A percentile compares a stretch with the other conserved stretches of the same genome.
These are phyloP conservation scores for Chrysina gloriosa DNA, from an alignment of 2,888 invertebrate species.

Conservation along the genomic window DNA sequence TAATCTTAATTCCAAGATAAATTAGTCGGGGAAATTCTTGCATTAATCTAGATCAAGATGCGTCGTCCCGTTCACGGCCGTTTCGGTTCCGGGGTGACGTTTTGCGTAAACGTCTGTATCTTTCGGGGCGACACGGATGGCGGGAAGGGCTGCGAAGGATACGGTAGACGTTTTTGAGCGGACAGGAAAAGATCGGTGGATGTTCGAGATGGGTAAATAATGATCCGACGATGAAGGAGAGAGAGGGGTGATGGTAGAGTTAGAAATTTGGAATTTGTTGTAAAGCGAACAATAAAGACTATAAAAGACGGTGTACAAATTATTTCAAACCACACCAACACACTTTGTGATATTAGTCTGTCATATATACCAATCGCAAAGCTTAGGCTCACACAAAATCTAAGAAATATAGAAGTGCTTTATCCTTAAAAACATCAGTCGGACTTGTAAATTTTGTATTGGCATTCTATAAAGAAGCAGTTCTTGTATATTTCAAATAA, in stretches of 20 bases:
- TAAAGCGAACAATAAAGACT: conserved; percentile 14
- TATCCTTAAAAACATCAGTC: too few species aligned
- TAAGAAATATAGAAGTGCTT: too few species aligned
- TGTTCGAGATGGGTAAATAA: too few species aligned
- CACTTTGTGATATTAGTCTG: neutral
- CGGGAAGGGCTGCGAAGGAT: neutral
- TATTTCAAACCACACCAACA: neutral
- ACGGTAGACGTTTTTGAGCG: neutral
- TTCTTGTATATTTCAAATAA: too few species aligned
- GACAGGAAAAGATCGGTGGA: too few species aligned
- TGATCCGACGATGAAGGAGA: too few species aligned
- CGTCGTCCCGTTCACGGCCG: conserved; percentile 59
- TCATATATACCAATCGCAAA: neutral
- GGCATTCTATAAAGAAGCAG: too few species aligned
- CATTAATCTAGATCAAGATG: conserved; percentile 66
- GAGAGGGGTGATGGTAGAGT: neutral
- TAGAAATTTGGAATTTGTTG: neutral
- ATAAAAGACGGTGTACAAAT: neutral
- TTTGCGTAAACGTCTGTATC: neutral
- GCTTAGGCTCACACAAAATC: neutral
- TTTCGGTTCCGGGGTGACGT: conserved; percentile 9
- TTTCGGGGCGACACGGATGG: neutral
- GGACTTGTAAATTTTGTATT: too few species aligned
- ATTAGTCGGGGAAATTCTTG: conserved; percentile 66
- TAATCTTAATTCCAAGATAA: conserved; percentile 67